Conservation (phyloP, 1,140 invertebrate genomes). For the Cotesia chilonis region DNA sequence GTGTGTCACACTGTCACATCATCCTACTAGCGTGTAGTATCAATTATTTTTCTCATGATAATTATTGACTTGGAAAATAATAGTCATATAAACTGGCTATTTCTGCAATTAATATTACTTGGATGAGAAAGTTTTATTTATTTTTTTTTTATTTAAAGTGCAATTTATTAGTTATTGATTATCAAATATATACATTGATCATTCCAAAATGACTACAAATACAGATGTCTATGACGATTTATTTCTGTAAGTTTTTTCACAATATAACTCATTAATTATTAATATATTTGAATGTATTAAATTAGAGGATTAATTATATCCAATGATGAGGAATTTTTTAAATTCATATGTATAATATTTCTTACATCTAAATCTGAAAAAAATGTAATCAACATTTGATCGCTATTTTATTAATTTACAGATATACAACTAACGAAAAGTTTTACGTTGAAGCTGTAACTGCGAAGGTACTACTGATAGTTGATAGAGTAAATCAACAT, state of each 20-base stretch:
- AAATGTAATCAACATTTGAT: background rate
- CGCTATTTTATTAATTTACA: slow-evolving; percentile 55
- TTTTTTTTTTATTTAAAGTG: no score
- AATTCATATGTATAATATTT: no score
- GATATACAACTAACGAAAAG: slow-evolving; percentile 77
- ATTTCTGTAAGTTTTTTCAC: slow-evolving; percentile 68
- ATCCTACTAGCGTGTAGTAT: no score
- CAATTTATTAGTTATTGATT: no score
- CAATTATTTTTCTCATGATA: no score
- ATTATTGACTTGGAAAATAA: no score
- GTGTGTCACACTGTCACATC: no score
- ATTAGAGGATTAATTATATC: background rate
- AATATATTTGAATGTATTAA: slow-evolving; percentile 5
- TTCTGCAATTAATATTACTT: no score
- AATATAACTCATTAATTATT: slow-evolving; percentile 11
- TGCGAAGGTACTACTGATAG: slow-evolving; percentile 72
- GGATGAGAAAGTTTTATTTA: no score
- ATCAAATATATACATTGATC: background rate
- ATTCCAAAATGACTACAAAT: slow-evolving; percentile 53
- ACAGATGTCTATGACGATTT: slow-evolving; percentile 70
- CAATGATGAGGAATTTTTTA: no score
- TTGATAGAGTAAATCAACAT: slow-evolving; percentile 76
- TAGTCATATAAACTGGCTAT: no score
- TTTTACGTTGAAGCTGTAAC: slow-evolving; percentile 76
- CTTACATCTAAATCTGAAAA: no score